Evolutionary conservation across 1,140 invertebrate genomes (phyloP).

Genomic region (Pissodes strobi): DNA sequence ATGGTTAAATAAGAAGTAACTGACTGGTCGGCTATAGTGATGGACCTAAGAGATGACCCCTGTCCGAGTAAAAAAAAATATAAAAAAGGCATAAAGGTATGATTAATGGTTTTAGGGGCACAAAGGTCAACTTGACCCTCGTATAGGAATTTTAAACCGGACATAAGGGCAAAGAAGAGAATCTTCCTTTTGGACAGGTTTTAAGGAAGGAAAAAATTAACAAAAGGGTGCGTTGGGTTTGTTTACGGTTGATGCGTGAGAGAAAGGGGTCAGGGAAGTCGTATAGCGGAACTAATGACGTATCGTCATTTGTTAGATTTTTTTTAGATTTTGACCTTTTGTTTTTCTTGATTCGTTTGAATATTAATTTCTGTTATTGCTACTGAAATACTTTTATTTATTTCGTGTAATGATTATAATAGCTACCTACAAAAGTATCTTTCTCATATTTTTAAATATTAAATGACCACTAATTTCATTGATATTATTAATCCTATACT

Average conservation of each 20-base stretch:
- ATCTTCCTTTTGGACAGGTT: conserved; percentile 32
- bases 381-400: too few relatives aligned
- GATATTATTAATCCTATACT: too few relatives aligned
- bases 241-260: conserved; percentile 35
- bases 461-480: too few relatives aligned
- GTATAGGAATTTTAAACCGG: conserved; percentile 24
- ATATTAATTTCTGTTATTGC: too few relatives aligned
- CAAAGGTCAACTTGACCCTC: conserved; percentile 31
- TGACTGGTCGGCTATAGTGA: conserved; percentile 18
- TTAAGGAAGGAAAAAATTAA: conserved; percentile 30
- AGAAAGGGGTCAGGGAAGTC: conserved; percentile 32
- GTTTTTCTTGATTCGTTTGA: too few relatives aligned
- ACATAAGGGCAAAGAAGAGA: conserved; percentile 14
- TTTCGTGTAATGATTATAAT: too few relatives aligned
- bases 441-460: too few relatives aligned
- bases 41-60: conserved; percentile 30
- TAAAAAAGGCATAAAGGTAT: conserved; percentile 35
- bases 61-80: conserved; percentile 31
- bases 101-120: conserved; percentile 36
- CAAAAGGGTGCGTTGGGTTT: conserved; percentile 29
- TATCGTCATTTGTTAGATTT: conserved; percentile 5
- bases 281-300: conserved; percentile 32
- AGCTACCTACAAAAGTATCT: too few relatives aligned
- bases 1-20: neutral
- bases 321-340: too few relatives aligned